Conservation (phyloP, 2,888 invertebrate species). For the Melieria picta region DNA sequence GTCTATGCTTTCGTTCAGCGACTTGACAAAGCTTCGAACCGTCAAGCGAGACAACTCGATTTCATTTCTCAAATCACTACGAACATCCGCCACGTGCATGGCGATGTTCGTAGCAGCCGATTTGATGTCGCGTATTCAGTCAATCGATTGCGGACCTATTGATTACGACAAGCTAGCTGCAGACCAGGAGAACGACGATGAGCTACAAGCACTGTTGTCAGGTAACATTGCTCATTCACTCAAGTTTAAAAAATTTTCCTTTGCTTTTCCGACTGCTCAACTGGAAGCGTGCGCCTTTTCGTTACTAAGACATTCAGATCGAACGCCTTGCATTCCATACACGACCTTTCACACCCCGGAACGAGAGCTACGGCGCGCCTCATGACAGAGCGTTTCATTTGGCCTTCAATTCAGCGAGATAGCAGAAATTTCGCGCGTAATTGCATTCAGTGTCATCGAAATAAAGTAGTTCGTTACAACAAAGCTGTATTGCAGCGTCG, state of each 20-base stretch:
- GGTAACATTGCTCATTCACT: conserved; percentile 21
- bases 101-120: conserved; percentile 37
- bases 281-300: conserved; percentile 33
- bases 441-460: conserved; percentile 37
- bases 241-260: conserved; percentile 11
- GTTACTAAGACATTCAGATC: conserved; percentile 36
- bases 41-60: conserved; percentile 37
- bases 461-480: conserved; percentile 12
- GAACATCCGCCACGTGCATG: conserved; percentile 40
- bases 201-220: conserved; percentile 25
- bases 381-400: conserved; percentile 46
- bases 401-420: conserved; percentile 49
- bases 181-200: conserved; percentile 34
- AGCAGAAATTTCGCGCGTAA: conserved; percentile 28
- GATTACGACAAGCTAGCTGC: conserved; percentile 34
- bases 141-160: conserved; percentile 22
- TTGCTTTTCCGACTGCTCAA: conserved; percentile 34
- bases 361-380: conserved; percentile 27
- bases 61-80: conserved; percentile 40
- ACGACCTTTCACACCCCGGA: conserved; percentile 35
- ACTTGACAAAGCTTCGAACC: conserved; percentile 42
- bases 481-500: neutral
- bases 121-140: conserved; percentile 41
- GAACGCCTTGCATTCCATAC: conserved; percentile 34
- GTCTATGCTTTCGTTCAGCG: conserved; percentile 52